Evolutionary conservation across 2,797 vertebrate genomes (phyloP).

Genomic region (Takifugu rubripes): DNA sequence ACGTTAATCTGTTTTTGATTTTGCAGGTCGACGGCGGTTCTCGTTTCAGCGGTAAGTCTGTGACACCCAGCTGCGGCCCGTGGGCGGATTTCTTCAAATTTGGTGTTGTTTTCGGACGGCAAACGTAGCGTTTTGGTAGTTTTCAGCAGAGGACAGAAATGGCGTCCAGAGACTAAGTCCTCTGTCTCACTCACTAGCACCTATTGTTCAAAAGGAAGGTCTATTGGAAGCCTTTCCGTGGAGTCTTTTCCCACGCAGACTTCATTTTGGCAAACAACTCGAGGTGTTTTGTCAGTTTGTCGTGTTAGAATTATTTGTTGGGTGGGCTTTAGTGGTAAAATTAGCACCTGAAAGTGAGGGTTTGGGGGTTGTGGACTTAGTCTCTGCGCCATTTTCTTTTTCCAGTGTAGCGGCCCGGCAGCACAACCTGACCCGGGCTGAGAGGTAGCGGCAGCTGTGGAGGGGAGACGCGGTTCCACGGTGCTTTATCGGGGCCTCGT

Average conservation of each 20-base stretch:
- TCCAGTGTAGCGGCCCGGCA: constrained; percentile 76
- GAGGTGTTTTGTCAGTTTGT: constrained; percentile 71
- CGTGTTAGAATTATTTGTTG: constrained; percentile 13
- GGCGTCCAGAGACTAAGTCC: constrained; percentile 99
- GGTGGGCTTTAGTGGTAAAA: constrained; percentile 30
- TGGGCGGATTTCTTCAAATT: neutral
- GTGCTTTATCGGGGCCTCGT: constrained; percentile 11
- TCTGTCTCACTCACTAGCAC: constrained; percentile 92
- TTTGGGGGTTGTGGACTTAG: constrained; percentile 99
- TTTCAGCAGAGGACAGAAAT: constrained; percentile 85
- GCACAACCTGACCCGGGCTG: constrained; percentile 59
- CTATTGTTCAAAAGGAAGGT: constrained; percentile 96
- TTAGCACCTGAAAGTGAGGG: constrained; percentile 81
- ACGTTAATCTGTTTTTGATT: constrained; percentile 53
- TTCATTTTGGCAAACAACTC: constrained; percentile 50
- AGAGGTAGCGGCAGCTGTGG: constrained; percentile 67
- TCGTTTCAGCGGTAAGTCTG: constrained; percentile 91
- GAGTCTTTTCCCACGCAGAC: constrained; percentile 21
- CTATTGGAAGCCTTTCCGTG: constrained; percentile 67
- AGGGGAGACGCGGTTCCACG: constrained; percentile 43
- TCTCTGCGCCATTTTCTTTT: constrained; percentile 99
- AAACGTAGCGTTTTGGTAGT: constrained; percentile 50
- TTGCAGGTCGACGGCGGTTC: constrained; percentile 89
- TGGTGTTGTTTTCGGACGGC: constrained; percentile 24
- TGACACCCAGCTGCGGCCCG: neutral